phyloP scores from a whole-genome alignment of 2,888 invertebrate species.

The Cetonia aurata region DNA sequence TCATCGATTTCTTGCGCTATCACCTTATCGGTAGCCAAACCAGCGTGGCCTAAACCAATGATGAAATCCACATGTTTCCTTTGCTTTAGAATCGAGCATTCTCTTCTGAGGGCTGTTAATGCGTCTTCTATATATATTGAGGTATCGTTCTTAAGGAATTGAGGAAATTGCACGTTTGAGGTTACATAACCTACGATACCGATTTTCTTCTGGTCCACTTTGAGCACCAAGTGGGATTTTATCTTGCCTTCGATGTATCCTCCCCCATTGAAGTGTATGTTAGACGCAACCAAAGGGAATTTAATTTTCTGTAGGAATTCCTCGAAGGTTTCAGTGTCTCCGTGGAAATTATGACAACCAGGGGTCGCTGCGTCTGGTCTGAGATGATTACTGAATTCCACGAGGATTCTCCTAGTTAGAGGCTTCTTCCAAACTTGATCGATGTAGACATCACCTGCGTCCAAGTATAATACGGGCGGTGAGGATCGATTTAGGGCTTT shows the following conservation, averaged over 20 bases:
- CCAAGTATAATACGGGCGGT: conserved; percentile 83
- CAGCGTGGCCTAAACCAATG: conserved; percentile 93
- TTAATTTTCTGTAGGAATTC: conserved; percentile 79
- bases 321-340: conserved; percentile 77
- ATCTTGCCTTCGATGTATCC: conserved; percentile 71
- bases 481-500: conserved; percentile 72
- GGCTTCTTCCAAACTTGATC: conserved; percentile 90
- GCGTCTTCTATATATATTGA: conserved; percentile 25
- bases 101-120: neutral
- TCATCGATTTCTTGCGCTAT: conserved; percentile 83
- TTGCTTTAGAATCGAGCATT: conserved; percentile 60
- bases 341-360: conserved; percentile 94
- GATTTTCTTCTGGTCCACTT: conserved; percentile 72
- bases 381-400: conserved; percentile 83
- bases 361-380: conserved; percentile 88
- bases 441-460: conserved; percentile 93
- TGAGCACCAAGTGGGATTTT: conserved; percentile 15
- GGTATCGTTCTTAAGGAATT: conserved; percentile 80
- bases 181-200: conserved; percentile 89
- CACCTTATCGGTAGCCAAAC: conserved; percentile 80
- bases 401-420: conserved; percentile 84
- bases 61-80: conserved; percentile 78
- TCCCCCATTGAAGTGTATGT: conserved; percentile 74
- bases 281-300: conserved; percentile 82
- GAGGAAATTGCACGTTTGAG: conserved; percentile 75